These are phyloP conservation scores for Caenorhabditis zanzibari DNA, from an alignment of 2,888 invertebrate genomes.

Conservation along the genomic window DNA sequence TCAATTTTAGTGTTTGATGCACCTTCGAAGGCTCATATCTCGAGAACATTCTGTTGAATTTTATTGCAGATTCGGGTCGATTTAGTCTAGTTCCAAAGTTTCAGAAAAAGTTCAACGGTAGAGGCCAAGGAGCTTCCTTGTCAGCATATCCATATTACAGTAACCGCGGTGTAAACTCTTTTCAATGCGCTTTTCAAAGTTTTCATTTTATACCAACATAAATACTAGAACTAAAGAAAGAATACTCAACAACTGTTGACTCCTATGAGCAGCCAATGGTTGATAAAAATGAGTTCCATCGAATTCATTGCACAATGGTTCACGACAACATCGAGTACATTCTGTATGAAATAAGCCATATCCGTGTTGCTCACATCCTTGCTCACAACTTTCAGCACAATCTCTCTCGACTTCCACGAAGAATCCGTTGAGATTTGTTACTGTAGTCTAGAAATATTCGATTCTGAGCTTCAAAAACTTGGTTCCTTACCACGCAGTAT, in stretches of 20 bases:
- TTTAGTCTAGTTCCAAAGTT: too few relatives aligned
- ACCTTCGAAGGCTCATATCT: too few relatives aligned
- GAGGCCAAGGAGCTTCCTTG: too few relatives aligned
- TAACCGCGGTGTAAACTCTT: neutral
- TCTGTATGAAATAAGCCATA: constrained; percentile 78
- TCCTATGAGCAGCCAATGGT: constrained; percentile 51
- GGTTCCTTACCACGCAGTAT: constrained; percentile 71
- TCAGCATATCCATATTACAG: too few relatives aligned
- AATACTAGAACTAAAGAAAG: neutral
- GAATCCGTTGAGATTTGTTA: constrained; percentile 80
- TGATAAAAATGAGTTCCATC: constrained; percentile 76
- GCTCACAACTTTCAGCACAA: constrained; percentile 76
- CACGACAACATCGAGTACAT: constrained; percentile 75
- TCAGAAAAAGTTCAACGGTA: too few relatives aligned
- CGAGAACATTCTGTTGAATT: too few relatives aligned
- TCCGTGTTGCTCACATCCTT: constrained; percentile 74
- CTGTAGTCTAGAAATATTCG: constrained; percentile 79
- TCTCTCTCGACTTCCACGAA: constrained; percentile 79
- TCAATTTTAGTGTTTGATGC: too few relatives aligned
- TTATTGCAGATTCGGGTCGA: too few relatives aligned
- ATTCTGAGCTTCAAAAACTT: too few relatives aligned
- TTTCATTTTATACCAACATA: neutral
- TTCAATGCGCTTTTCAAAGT: neutral
- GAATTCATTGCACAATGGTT: constrained; percentile 78
- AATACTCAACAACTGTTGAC: constrained; percentile 3